Evolutionary conservation across 2,888 invertebrate species (phyloP).

Genomic region (Scaptomyza polygonia): DNA sequence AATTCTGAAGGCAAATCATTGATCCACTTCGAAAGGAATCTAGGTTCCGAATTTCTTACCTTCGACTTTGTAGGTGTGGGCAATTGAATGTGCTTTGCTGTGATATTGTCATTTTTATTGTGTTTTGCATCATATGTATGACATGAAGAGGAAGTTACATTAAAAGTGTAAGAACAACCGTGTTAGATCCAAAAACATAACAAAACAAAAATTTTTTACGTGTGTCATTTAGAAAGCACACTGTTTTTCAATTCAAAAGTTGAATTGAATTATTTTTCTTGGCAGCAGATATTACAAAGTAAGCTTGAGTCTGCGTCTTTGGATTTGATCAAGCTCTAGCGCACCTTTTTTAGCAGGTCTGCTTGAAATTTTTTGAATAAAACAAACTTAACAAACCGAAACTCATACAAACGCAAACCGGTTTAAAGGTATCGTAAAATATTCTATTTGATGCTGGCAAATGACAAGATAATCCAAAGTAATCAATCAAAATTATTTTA

Average conservation of each 20-base stretch:
- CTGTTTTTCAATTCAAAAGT: slow-evolving; percentile 15
- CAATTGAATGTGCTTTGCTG: no score
- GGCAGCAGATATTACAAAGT: slow-evolving; percentile 35
- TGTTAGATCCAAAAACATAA: neutral
- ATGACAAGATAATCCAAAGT: slow-evolving; percentile 84
- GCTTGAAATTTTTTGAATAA: slow-evolving; percentile 56
- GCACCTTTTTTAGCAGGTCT: slow-evolving; percentile 65
- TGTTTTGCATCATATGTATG: no score
- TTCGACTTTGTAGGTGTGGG: no score
- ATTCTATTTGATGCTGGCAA: slow-evolving; percentile 83
- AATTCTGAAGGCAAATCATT: no score
- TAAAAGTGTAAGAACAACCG: neutral
- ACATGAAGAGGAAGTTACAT: no score
- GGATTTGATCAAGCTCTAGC: slow-evolving; percentile 56
- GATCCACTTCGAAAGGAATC: no score
- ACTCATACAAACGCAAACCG: slow-evolving; percentile 72
- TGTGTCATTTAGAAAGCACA: slow-evolving; percentile 34
- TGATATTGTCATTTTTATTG: no score
- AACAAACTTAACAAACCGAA: slow-evolving; percentile 42
- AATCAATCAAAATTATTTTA: slow-evolving; percentile 83
- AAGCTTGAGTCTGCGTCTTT: slow-evolving; percentile 28
- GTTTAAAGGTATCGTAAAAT: slow-evolving; percentile 81
- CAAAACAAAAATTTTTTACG: slow-evolving; percentile 34
- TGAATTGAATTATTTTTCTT: slow-evolving; percentile 36
- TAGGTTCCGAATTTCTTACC: no score